phyloP scores from a whole-genome alignment of 2,888 invertebrate genomes.

The Cephonodes hylas region DNA sequence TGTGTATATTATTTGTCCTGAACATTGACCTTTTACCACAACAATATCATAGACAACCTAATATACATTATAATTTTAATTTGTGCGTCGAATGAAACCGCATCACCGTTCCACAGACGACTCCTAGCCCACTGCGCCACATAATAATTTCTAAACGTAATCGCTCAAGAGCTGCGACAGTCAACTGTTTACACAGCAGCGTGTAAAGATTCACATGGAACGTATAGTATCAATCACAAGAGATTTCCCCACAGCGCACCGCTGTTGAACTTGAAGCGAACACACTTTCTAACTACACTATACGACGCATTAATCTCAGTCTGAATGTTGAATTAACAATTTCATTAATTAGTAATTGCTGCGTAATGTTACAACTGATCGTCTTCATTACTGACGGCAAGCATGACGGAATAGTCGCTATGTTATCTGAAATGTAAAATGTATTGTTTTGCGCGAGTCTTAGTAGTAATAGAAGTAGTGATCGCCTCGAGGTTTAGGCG shows the following conservation, averaged over 20 bases:
- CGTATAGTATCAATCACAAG: background rate
- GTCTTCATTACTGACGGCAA: background rate
- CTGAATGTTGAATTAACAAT: background rate
- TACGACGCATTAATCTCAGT: slow-evolving; percentile 4
- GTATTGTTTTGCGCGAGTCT: no score
- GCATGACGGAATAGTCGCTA: background rate
- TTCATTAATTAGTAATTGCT: slow-evolving; percentile 1
- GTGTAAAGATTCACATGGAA: background rate
- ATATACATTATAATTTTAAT: no score
- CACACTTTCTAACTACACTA: slow-evolving; percentile 1
- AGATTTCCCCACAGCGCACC: background rate
- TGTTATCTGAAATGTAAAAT: background rate
- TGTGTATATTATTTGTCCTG: no score
- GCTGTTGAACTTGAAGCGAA: background rate
- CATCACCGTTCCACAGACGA: no score
- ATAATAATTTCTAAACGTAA: background rate
- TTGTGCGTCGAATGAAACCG: no score
- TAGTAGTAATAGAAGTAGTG: no score
- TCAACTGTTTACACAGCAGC: background rate
- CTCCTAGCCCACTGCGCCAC: background rate
- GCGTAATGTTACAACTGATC: background rate
- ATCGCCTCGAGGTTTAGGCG: no score
- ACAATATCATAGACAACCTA: no score
- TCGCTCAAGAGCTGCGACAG: background rate
- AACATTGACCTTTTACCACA: no score